Evolutionary conservation across 2,888 invertebrate species (phyloP).

Genomic region (Glaucopsyche alexis): DNA sequence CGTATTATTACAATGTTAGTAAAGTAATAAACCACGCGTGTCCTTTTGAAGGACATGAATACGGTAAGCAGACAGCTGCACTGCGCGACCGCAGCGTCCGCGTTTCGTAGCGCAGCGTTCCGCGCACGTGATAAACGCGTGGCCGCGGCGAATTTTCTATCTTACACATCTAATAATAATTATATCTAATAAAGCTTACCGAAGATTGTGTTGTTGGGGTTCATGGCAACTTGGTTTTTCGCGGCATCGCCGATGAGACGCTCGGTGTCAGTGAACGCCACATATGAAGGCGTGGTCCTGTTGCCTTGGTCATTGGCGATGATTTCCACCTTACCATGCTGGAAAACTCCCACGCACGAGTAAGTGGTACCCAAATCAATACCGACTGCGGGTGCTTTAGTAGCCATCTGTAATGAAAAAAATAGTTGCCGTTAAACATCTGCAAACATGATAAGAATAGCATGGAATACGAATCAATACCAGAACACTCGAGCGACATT

Average conservation of each 20-base stretch:
- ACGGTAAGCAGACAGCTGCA: background rate
- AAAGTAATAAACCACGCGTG: background rate
- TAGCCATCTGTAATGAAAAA: constrained; percentile 76
- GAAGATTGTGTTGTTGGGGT: constrained; percentile 92
- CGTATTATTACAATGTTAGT: background rate
- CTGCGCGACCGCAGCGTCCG: background rate
- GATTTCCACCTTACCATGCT: constrained; percentile 94
- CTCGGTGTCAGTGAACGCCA: constrained; percentile 92
- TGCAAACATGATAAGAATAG: background rate
- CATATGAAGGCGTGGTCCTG: constrained; percentile 91
- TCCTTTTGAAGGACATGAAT: background rate
- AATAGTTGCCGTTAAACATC: constrained; percentile 24
- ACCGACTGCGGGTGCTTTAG: constrained; percentile 93
- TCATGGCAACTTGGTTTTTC: constrained; percentile 92
- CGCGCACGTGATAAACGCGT: background rate
- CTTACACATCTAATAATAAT: background rate
- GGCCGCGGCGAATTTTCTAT: background rate
- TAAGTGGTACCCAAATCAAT: constrained; percentile 98
- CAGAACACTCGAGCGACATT: background rate
- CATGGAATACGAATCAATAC: background rate
- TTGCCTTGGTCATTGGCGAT: constrained; percentile 95
- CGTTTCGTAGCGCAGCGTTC: background rate
- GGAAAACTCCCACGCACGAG: constrained; percentile 96
- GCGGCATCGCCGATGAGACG: constrained; percentile 91
- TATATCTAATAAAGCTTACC: constrained; percentile 72